phyloP scores from a whole-genome alignment of 1,140 invertebrate species.

The Drusus annulatus region DNA sequence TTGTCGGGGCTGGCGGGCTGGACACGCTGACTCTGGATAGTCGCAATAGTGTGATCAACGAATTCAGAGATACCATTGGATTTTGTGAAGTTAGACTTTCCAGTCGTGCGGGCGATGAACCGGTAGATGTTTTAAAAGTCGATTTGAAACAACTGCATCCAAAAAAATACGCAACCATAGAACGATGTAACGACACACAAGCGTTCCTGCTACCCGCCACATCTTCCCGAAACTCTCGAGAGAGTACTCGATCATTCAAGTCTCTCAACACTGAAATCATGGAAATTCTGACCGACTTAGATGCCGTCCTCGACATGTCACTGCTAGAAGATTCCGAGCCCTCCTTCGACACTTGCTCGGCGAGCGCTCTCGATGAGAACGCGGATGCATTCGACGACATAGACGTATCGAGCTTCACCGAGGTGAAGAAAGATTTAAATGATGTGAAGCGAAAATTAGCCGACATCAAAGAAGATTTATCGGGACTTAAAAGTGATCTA shows the following conservation, averaged over 20 bases:
- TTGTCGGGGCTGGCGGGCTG: too few species aligned
- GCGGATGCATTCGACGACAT: neutral
- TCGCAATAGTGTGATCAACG: constrained; percentile 25
- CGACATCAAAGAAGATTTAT: constrained; percentile 7
- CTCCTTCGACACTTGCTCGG: neutral
- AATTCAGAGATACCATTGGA: constrained; percentile 45
- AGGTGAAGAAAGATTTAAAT: neutral
- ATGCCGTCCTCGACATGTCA: constrained; percentile 70
- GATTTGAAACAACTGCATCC: neutral
- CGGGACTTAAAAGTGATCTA: constrained; percentile 9
- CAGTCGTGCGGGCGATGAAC: neutral
- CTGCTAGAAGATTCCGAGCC: constrained; percentile 64
- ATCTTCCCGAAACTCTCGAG: too few species aligned
- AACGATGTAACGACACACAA: too few species aligned
- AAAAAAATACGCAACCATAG: too few species aligned
- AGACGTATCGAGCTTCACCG: neutral
- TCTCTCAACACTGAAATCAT: constrained; percentile 65
- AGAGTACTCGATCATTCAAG: constrained; percentile 4
- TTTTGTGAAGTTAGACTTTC: constrained; percentile 19
- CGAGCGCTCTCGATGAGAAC: neutral
- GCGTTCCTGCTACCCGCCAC: too few species aligned
- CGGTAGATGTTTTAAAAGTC: neutral
- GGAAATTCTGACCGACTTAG: constrained; percentile 71
- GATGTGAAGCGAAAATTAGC: neutral
- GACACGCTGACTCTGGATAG: neutral